Evolutionary conservation across 2,797 vertebrate genomes (phyloP).

Genomic region (Anguilla pacifica): DNA sequence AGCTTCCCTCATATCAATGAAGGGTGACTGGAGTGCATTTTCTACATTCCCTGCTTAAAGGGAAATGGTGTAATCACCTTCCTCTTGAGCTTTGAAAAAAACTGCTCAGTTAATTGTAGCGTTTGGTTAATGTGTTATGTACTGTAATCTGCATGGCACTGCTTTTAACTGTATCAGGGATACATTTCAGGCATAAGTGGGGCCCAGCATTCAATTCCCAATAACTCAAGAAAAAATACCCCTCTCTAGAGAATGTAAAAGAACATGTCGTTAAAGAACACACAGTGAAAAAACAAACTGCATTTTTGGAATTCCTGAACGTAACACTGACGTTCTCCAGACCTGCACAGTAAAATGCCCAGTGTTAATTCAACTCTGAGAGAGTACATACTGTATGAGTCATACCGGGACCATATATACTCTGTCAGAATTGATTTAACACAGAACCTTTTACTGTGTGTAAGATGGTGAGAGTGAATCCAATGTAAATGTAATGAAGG

Average conservation of each 20-base stretch:
- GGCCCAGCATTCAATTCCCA: not conserved
- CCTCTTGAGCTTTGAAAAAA: slow-evolving; percentile 5
- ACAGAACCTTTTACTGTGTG: too few species aligned
- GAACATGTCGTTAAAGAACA: slow-evolving; percentile 7
- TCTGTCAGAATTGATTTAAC: too few species aligned
- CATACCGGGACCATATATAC: too few species aligned
- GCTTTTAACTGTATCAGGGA: not conserved
- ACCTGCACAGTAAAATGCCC: not conserved
- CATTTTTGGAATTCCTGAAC: not conserved
- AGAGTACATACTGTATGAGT: too few species aligned
- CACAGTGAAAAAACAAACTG: not conserved
- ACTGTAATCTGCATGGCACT: not conserved
- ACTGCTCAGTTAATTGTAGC: not conserved
- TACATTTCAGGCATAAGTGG: not conserved
- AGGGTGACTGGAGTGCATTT: not conserved
- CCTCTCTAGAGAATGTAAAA: not conserved
- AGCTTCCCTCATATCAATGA: not conserved
- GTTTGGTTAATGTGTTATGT: not conserved
- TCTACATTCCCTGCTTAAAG: not conserved
- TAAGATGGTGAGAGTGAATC: not conserved
- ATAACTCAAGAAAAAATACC: not conserved
- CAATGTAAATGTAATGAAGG: not conserved
- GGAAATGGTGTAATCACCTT: not conserved
- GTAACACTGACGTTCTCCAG: not conserved
- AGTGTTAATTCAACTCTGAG: too few species aligned